Evolutionary conservation across 2,113 vertebrate species (phyloP).

Genomic region (Gymnorhina tibicen): DNA sequence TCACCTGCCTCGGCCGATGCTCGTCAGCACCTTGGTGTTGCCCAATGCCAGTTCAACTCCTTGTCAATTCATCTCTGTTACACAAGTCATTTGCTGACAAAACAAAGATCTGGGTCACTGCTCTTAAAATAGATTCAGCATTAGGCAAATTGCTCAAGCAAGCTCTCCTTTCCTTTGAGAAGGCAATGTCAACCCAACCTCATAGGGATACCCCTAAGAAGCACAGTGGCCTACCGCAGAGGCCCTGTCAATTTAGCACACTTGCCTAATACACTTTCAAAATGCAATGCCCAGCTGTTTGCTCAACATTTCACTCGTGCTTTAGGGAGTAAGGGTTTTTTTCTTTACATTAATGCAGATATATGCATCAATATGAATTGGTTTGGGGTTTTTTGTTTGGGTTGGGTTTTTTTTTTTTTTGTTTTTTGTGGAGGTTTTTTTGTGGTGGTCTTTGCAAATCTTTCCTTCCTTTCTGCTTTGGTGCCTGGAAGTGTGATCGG

Average conservation of each 20-base stretch:
- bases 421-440: neutral
- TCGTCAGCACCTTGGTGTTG: neutral
- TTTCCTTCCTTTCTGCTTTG: neutral
- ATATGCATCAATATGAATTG: neutral
- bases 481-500: neutral
- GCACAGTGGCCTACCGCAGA: neutral
- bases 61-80: conserved; percentile 43
- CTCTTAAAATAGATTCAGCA: conserved; percentile 51
- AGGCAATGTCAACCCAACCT: conserved; percentile 24
- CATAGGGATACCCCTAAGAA: neutral
- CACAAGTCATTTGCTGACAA: conserved; percentile 56
- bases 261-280: neutral
- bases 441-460: neutral
- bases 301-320: neutral
- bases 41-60: neutral
- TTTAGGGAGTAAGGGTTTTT: neutral
- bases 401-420: neutral
- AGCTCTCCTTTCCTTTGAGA: conserved; percentile 25
- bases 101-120: conserved; percentile 56
- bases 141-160: conserved; percentile 51
- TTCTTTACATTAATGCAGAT: neutral
- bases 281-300: neutral
- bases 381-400: neutral
- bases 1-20: neutral
- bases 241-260: neutral